Evolutionary conservation across 2,888 invertebrate genomes (phyloP).

Genomic region (Penaeus monodon): DNA sequence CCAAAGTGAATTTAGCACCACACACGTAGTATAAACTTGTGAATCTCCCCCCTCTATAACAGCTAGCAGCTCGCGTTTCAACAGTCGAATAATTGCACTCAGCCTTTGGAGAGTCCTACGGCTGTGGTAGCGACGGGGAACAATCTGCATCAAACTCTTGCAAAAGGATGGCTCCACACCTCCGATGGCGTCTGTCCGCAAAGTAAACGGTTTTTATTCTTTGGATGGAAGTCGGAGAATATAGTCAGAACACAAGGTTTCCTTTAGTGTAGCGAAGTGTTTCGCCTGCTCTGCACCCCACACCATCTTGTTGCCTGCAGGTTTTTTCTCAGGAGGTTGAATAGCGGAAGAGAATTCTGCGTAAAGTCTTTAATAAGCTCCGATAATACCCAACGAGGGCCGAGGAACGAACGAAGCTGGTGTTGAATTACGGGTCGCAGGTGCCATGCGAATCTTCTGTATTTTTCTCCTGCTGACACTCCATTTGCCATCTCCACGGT

Average conservation of each 20-base stretch:
- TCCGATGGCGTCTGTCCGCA: background rate
- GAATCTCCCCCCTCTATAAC: background rate
- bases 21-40: background rate
- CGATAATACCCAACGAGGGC: too few relatives aligned
- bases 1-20: background rate
- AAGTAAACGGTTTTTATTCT: background rate
- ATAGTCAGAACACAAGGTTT: too few relatives aligned
- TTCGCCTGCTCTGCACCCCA: background rate
- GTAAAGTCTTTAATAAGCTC: background rate
- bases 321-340: background rate
- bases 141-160: slow-evolving; percentile 1
- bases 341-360: background rate
- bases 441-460: too few relatives aligned
- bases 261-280: background rate
- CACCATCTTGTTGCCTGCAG: background rate
- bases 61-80: background rate
- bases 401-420: too few relatives aligned
- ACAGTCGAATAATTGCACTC: slow-evolving; percentile 5
- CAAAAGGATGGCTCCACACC: background rate
- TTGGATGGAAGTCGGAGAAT: too few relatives aligned
- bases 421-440: too few relatives aligned
- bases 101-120: background rate
- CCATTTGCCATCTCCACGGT: too few relatives aligned
- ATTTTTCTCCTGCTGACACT: too few relatives aligned
- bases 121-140: background rate